phyloP scores from a whole-genome alignment of 2,113 vertebrate species.

The Brachypteracias leptosomus region DNA sequence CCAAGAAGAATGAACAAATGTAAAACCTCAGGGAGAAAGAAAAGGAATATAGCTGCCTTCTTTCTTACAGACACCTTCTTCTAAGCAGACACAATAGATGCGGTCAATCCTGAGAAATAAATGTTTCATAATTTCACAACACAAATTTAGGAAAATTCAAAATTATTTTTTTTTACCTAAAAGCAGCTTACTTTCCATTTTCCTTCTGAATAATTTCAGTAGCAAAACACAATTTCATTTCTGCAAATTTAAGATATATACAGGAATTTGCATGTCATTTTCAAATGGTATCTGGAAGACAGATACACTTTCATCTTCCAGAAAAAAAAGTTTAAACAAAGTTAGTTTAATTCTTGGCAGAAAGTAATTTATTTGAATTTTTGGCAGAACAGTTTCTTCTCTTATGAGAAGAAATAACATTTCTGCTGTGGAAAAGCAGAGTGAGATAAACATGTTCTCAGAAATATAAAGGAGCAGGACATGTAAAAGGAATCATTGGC shows the following conservation, averaged over 20 bases:
- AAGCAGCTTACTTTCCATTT: background rate
- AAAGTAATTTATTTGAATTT: background rate
- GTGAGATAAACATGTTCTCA: background rate
- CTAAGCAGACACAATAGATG: accelerated
- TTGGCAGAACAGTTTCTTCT: background rate
- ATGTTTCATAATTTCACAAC: background rate
- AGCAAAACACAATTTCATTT: background rate
- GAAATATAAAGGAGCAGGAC: background rate
- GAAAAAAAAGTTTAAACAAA: background rate
- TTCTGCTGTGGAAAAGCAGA: background rate
- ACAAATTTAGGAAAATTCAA: background rate
- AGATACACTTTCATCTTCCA: background rate
- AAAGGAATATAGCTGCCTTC: background rate
- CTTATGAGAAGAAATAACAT: background rate
- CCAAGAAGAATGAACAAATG: background rate
- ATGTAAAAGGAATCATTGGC: background rate
- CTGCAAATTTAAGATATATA: background rate
- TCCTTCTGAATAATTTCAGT: background rate
- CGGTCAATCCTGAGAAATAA: background rate
- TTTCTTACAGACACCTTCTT: background rate
- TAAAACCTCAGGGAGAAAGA: background rate
- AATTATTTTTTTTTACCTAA: background rate
- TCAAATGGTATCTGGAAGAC: background rate
- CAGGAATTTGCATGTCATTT: background rate
- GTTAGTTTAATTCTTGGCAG: background rate